Evolutionary conservation across 2,797 vertebrate genomes (phyloP), one percentile per base, ranked within the genome.

Genomic region (Macroramphosus scolopax): DNA sequence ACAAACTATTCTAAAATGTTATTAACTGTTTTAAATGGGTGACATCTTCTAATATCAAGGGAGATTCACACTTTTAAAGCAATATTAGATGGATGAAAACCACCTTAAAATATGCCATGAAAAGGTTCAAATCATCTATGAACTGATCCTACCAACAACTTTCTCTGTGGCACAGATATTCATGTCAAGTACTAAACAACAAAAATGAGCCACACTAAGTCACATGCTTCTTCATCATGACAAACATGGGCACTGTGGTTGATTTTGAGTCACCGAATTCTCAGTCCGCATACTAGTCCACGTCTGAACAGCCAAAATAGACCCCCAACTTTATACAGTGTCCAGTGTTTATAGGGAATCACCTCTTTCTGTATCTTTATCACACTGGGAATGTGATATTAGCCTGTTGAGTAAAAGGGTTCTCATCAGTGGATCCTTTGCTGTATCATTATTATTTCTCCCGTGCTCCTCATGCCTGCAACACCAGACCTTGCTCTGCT

Each of bases 391-490:
- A 50, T 46, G 16, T 50, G 18, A 48, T 24, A 14, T 26, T 44
- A 49, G 53, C 32, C 47, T 30, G 35, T 75, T 55, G 22, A 70
- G 46, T 29, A 63, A 57, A 52, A 62, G 14, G 49, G 31, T 38
- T 41, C 44, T 63, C 41, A 49, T 76, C 68, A 46, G 51, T 40
- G 53, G 63, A 77, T 68, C 73, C 56, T 48, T 57, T 47, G 33
- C 53, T 37, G 38, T 58, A 62, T 83, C 82, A 75, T 72, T 72
- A 77, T 71, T 76, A 56, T 78, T 77, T 75, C 51, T 80, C 41
- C 50, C 5, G 28, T 33, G 63, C 62, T 58, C 57, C 63, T 71
- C 18, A 46, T 46, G 57, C 63, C 47, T 70, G 55, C 68, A 57
- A 69, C 77, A 66, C 49, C 59, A 70, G 72, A 56, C 72, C 67